Base-by-base conservation (phyloP, 1,140 invertebrate genomes). In the Apis laboriosa region DNA sequence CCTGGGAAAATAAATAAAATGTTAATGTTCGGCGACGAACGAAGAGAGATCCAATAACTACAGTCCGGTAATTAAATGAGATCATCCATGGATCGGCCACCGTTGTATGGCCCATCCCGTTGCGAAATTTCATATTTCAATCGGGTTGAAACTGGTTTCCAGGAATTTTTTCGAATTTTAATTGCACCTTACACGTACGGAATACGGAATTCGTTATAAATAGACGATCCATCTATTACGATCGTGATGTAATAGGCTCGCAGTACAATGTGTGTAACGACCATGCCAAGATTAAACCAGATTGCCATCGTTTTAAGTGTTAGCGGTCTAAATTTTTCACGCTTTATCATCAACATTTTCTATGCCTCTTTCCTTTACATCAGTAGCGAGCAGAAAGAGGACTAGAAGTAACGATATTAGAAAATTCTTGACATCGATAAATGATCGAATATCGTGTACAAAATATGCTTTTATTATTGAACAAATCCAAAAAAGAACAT, bases 161-260 rank as follows among this genome's bases (percentile, higher is more conserved):
- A 67, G 68, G 70, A 85, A 85, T 88, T 90, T 90, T 90, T 89
- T 83, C 73, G 73, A 84, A 89, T 90, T 87, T 89, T 90, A 90
- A 91, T 90, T 90, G 78, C 61, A 84, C 66, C 76, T 80, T 74
- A 75, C 58, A 72, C 74, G 55, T 66, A 85, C 28, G 28, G 28
- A 75, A 56, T 61, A 55, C n/a, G 79, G 70, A 72, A 66, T 71
- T 82, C 64, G 53, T 58, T 68, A 82, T 85, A 85, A 79, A 85
- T 79, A 85, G 49, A 67, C 51, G 79, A 49, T 61, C 86, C 72
- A 85, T 90, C 89, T 64, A 84, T 55, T 77, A 83, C 55, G 83
- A 86, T 90, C 83, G 75, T 90, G 87, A 90, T 86, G 87, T 80
- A 89, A 90, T 80, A 86, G 63, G 72, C 76, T 80, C 76, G 73